A percentile compares a stretch with the other conserved stretches of the same genome.
Evolutionary conservation across 2,113 vertebrate genomes (phyloP).

Genomic region (Callipepla californica): DNA sequence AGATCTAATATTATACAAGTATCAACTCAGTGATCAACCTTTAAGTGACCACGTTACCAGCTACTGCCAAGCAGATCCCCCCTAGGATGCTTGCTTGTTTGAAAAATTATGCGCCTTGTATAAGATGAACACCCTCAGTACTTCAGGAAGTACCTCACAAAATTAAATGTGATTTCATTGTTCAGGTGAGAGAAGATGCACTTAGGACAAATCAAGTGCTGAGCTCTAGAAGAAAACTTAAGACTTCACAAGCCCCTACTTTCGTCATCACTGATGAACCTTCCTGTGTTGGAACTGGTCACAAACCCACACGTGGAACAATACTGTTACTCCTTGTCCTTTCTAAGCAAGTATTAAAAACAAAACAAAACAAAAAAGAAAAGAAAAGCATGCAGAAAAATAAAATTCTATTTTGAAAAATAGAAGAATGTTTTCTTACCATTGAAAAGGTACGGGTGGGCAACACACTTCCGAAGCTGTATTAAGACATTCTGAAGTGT

Average conservation of each 20-base stretch:
- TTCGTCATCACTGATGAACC: background rate
- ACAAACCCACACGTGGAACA: background rate
- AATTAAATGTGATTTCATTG: background rate
- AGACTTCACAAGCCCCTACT: background rate
- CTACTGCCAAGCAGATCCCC: background rate
- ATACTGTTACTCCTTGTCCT: background rate
- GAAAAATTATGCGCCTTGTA: background rate
- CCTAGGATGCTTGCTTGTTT: background rate
- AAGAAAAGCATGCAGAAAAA: background rate
- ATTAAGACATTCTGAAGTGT: slow-evolving; percentile 89
- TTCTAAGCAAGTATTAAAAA: slow-evolving; percentile 13
- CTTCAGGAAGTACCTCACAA: background rate
- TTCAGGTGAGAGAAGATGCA: background rate
- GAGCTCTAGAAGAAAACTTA: background rate
- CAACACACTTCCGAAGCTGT: slow-evolving; percentile 93
- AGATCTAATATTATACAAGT: background rate
- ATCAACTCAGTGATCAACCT: background rate
- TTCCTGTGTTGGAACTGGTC: background rate
- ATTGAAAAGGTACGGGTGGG: slow-evolving; percentile 91
- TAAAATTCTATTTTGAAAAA: background rate
- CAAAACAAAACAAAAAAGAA: background rate
- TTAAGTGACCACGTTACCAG: background rate
- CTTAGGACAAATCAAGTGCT: background rate
- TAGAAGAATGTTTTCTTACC: slow-evolving; percentile 76
- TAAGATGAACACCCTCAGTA: background rate